Evolutionary conservation across 2,113 vertebrate genomes (phyloP).

Genomic region (Tonatia bakeri): DNA sequence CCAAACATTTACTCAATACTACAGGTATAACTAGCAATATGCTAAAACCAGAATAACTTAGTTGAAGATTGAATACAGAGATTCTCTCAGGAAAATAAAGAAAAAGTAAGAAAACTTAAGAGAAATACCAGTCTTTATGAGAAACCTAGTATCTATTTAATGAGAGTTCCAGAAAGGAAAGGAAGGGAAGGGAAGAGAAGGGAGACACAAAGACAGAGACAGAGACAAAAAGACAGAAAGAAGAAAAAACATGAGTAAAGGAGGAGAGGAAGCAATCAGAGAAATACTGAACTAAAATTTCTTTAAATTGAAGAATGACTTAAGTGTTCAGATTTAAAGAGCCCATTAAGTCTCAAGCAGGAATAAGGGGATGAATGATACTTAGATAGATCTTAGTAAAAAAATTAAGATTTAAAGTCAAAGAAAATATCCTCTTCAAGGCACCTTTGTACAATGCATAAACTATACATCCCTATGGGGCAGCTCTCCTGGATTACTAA

Average conservation of each 20-base stretch:
- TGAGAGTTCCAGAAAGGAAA: constrained; percentile 8
- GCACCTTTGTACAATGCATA: not conserved
- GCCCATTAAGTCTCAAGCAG: not conserved
- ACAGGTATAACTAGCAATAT: not conserved
- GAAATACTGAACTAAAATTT: not conserved
- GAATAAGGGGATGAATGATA: not conserved
- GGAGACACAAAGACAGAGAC: not conserved
- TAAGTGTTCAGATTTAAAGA: constrained; percentile 3
- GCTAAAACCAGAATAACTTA: constrained; percentile 29
- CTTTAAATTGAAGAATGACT: not conserved
- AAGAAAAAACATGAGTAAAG: not conserved
- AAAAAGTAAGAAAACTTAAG: not conserved
- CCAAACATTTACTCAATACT: not conserved
- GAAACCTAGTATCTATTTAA: not conserved
- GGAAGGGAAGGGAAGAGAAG: not conserved
- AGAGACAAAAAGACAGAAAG: not conserved
- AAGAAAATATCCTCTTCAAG: not conserved
- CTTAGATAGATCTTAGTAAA: not conserved
- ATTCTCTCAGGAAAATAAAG: not conserved
- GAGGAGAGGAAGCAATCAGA: not conserved
- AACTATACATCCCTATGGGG: not conserved
- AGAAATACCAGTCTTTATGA: not conserved
- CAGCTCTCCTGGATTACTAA: not conserved
- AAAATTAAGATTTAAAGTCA: not conserved
- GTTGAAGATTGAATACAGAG: not conserved